These are phyloP conservation scores for Aphelenchoides avenae DNA, from an alignment of 1,140 invertebrate genomes.

Conservation along the genomic window DNA sequence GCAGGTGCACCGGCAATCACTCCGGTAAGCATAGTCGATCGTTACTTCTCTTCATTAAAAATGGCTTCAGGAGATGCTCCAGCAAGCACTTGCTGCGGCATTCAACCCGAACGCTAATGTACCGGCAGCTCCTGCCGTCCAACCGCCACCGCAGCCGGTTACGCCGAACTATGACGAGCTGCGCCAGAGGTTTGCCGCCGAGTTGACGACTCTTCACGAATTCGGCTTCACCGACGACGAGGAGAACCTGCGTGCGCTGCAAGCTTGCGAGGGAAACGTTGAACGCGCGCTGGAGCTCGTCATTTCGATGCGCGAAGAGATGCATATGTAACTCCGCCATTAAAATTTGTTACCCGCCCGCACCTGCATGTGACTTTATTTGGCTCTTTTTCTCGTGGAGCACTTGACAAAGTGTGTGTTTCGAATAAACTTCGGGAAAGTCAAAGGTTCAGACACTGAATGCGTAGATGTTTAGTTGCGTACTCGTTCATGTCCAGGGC, in stretches of 20 bases:
- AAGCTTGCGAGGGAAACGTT: slow-evolving; percentile 14
- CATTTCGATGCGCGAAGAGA: slow-evolving; percentile 18
- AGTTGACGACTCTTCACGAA: slow-evolving; percentile 10
- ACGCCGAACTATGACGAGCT: slow-evolving; percentile 5
- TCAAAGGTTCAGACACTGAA: no score
- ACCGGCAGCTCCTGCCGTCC: not conserved
- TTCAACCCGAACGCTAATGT: not conserved
- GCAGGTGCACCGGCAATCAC: not conserved
- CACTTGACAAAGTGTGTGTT: no score
- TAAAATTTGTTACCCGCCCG: no score
- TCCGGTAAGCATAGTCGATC: not conserved
- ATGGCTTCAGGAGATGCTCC: not conserved
- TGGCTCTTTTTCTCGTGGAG: no score
- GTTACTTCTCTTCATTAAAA: not conserved
- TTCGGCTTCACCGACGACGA: slow-evolving; percentile 20
- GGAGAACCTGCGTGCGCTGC: slow-evolving; percentile 19
- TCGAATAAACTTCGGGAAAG: no score
- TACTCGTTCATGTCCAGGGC: no score
- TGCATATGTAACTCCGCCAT: no score
- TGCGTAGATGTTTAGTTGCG: no score
- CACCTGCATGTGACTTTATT: no score
- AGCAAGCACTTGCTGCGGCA: not conserved
- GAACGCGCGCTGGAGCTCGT: slow-evolving; percentile 14
- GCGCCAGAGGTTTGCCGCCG: slow-evolving; percentile 1
- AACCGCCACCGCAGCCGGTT: slow-evolving; percentile 1